Percentiles rank a stretch among this genome's conserved stretches.
These are phyloP conservation scores for Epizoanthus illoricatus DNA, from an alignment of 92 coral and sea anemone genomes.

Conservation along the genomic window DNA sequence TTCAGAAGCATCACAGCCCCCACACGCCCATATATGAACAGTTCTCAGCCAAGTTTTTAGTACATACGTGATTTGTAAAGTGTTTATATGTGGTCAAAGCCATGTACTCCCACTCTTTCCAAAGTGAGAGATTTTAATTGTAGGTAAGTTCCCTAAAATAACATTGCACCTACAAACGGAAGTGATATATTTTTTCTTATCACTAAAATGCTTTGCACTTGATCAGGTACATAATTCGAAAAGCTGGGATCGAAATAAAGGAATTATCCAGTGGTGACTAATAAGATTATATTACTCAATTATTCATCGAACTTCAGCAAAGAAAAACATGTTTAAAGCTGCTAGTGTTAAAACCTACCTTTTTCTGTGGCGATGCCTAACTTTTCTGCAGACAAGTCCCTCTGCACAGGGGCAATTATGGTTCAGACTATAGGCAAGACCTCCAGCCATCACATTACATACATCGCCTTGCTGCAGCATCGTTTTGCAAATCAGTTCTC, in stretches of 20 bases:
- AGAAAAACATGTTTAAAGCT: neutral
- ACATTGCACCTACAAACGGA: neutral
- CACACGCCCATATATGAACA: neutral
- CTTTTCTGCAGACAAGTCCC: constrained; percentile 81
- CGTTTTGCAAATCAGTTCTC: constrained; percentile 85
- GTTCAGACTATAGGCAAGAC: constrained; percentile 82
- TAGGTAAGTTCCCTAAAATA: neutral
- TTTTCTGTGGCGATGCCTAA: constrained; percentile 60
- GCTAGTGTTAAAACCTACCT: constrained; percentile 44
- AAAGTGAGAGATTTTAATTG: neutral
- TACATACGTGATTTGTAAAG: neutral
- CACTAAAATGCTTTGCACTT: neutral
- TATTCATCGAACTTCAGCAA: constrained; percentile 2
- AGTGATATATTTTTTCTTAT: neutral
- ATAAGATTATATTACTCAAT: constrained; percentile 14
- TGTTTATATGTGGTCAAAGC: neutral
- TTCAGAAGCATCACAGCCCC: no score
- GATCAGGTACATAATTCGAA: neutral
- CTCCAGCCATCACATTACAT: constrained; percentile 89
- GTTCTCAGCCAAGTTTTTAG: neutral
- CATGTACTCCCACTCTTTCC: neutral
- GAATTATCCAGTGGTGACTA: neutral
- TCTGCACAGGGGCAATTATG: constrained; percentile 90
- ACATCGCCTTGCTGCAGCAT: constrained; percentile 75
- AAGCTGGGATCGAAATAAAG: neutral